Evolutionary conservation across 2,797 vertebrate genomes (phyloP).

Genomic region (Arctocebus calabarensis): DNA sequence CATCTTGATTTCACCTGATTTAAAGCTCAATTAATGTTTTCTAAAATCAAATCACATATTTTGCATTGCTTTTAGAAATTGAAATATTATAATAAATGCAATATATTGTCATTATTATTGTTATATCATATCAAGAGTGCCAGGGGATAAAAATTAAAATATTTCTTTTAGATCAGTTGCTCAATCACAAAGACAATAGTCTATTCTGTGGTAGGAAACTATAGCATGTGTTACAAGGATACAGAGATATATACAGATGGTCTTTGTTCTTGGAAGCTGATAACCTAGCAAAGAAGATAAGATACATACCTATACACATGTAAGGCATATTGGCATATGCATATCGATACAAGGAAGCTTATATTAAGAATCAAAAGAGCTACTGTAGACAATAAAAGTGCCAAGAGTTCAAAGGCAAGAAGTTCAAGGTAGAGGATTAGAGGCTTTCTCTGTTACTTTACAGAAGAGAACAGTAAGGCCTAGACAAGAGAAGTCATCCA

Average conservation of each 20-base stretch:
- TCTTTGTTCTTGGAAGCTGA: not conserved
- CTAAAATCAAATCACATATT: slow-evolving; percentile 54
- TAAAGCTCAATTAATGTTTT: slow-evolving; percentile 76
- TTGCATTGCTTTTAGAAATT: slow-evolving; percentile 35
- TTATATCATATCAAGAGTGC: slow-evolving; percentile 70
- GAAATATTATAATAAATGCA: not conserved
- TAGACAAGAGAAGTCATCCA: not conserved
- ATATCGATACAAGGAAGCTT: not conserved
- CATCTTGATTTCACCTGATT: slow-evolving; percentile 41
- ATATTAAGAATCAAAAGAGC: not conserved
- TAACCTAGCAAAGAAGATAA: not conserved
- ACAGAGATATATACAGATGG: not conserved
- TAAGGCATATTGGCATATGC: not conserved
- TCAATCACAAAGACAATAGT: slow-evolving; percentile 28
- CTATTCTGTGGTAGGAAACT: slow-evolving; percentile 40
- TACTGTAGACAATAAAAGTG: not conserved
- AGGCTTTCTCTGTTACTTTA: not conserved
- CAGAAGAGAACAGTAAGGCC: not conserved
- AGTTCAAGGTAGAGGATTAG: not conserved
- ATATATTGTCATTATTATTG: not conserved
- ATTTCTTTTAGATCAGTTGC: slow-evolving; percentile 75
- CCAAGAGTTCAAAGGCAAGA: not conserved
- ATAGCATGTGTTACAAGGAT: not conserved
- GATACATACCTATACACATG: not conserved
- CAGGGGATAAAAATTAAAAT: slow-evolving; percentile 77